Evolutionary conservation across 2,797 vertebrate species (phyloP).

Genomic region (Saxicola maurus): DNA sequence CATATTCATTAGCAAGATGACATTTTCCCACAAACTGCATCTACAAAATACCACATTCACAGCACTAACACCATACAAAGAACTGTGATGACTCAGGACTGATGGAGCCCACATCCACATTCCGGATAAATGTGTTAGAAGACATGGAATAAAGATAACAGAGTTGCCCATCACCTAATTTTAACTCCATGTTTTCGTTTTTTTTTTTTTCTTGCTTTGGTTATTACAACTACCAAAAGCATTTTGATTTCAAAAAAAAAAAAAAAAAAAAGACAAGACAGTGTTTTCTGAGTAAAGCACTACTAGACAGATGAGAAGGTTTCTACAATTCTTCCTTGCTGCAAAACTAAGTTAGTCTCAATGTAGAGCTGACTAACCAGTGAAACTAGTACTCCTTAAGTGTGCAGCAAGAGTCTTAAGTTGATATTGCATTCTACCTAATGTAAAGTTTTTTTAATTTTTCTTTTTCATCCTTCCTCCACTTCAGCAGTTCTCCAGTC

Average conservation of each 20-base stretch:
- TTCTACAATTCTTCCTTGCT: constrained; percentile 15
- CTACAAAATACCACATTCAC: not conserved
- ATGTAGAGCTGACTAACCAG: not conserved
- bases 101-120: not conserved
- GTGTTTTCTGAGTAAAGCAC: constrained; percentile 9
- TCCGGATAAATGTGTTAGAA: not conserved
- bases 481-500: not conserved
- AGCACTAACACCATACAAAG: not conserved
- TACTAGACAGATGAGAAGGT: not conserved
- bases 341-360: constrained; percentile 21
- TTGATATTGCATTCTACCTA: not conserved
- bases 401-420: not conserved
- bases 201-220: not conserved
- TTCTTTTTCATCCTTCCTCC: not conserved
- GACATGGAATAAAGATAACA: not conserved
- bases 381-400: not conserved
- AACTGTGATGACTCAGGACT: not conserved
- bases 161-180: not conserved
- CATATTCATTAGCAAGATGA: not conserved
- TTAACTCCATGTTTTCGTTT: not conserved
- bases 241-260: not conserved
- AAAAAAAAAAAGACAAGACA: not conserved
- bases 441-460: not conserved
- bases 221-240: not conserved
- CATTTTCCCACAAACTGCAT: not conserved